A percentile compares a stretch with the other conserved stretches of the same genome.
phyloP scores from a whole-genome alignment of 2,888 invertebrate genomes.

The Bugulina stolonifera region DNA sequence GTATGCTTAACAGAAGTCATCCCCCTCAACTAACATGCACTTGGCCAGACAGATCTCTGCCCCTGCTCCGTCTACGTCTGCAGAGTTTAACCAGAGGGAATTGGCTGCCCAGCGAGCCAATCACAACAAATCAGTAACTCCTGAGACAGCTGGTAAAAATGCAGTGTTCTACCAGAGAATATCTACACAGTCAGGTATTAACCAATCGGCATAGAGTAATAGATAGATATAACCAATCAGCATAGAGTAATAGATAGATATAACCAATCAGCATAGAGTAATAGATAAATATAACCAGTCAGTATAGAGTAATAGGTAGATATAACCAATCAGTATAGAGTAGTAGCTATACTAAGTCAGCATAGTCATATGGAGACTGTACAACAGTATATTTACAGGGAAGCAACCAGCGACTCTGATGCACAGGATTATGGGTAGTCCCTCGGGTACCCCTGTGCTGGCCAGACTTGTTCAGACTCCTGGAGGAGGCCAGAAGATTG shows the following conservation, averaged over 20 bases:
- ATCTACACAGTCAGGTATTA: not conserved
- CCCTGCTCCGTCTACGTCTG: not conserved
- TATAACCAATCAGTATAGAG: no score
- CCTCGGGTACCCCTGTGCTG: conserved; percentile 8
- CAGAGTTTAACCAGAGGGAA: not conserved
- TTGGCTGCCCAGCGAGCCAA: not conserved
- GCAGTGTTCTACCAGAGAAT: conserved; percentile 15
- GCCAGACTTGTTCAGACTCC: conserved; percentile 11
- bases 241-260: no score
- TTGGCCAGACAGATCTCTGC: not conserved
- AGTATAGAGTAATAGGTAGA: no score
- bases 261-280: no score
- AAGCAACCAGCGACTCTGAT: not conserved
- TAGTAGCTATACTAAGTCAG: no score
- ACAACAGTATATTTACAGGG: not conserved
- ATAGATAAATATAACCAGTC: no score
- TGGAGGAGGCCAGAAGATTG: not conserved
- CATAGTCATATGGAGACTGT: no score
- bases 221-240: no score
- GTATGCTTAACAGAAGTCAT: no score
- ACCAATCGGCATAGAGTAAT: no score
- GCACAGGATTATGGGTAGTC: conserved; percentile 10
- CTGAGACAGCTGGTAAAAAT: not conserved
- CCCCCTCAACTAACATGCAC: no score
- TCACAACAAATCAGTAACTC: not conserved